A percentile compares a stretch with the other conserved stretches of the same genome.
These are phyloP conservation scores for Drosophila repleta DNA, from an alignment of 1,140 invertebrate species.

Conservation along the genomic window DNA sequence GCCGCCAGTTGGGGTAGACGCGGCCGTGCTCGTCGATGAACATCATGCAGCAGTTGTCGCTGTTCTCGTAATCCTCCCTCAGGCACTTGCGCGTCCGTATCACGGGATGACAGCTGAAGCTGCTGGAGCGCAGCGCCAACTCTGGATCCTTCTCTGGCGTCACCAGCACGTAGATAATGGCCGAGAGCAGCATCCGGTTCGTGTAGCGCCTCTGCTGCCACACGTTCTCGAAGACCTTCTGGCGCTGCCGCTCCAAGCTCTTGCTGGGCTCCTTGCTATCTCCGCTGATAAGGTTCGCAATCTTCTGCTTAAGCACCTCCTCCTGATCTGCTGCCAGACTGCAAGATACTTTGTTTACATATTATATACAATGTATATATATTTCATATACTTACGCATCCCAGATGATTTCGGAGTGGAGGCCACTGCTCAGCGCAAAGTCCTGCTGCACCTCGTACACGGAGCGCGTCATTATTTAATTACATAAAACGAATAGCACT, in stretches of 20 bases:
- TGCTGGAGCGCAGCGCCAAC: constrained; percentile 53
- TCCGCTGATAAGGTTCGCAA: constrained; percentile 52
- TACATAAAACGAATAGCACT: not conserved
- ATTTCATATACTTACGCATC: constrained; percentile 60
- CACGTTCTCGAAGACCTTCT: constrained; percentile 64
- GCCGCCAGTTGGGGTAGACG: constrained; percentile 69
- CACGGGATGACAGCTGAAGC: constrained; percentile 69
- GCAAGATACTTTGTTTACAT: not conserved
- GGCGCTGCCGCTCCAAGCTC: constrained; percentile 42
- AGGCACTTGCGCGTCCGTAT: constrained; percentile 75
- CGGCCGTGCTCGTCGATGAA: constrained; percentile 74
- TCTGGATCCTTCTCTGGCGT: constrained; percentile 58
- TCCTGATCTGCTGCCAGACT: constrained; percentile 63
- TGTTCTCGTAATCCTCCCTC: constrained; percentile 44
- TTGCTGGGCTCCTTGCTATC: constrained; percentile 23
- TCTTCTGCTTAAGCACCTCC: constrained; percentile 68
- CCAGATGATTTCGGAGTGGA: constrained; percentile 76
- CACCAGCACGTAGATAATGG: constrained; percentile 76
- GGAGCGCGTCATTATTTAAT: constrained; percentile 45
- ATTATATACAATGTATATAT: not conserved
- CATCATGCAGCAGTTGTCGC: constrained; percentile 73
- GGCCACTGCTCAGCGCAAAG: constrained; percentile 63
- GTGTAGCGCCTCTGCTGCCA: constrained; percentile 72
- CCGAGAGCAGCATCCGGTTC: constrained; percentile 65
- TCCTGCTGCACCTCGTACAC: constrained; percentile 72